phyloP scores from a whole-genome alignment of 2,888 invertebrate species.

The Ophion ventricosus region DNA sequence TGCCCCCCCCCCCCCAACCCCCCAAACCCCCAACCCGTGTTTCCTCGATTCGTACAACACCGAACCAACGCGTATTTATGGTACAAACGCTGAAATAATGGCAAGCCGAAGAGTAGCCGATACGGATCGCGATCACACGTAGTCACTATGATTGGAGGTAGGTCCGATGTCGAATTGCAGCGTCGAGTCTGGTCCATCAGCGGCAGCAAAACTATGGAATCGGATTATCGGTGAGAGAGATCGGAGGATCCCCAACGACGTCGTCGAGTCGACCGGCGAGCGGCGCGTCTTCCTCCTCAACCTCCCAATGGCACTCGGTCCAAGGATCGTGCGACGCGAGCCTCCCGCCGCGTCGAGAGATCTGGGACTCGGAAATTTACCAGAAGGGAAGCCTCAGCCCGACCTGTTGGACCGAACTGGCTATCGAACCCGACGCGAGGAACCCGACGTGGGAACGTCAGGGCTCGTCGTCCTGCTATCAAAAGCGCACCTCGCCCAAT shows the following conservation, averaged over 20 bases:
- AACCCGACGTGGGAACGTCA: slow-evolving; percentile 79
- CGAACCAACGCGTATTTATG: too few relatives aligned
- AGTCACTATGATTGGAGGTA: too few relatives aligned
- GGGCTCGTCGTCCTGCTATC: slow-evolving; percentile 66
- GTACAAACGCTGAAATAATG: too few relatives aligned
- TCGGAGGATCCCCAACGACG: slow-evolving; percentile 73
- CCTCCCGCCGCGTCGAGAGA: slow-evolving; percentile 72
- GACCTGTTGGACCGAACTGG: slow-evolving; percentile 79
- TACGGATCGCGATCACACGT: too few relatives aligned
- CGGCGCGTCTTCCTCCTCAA: slow-evolving; percentile 75
- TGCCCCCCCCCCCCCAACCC: too few relatives aligned
- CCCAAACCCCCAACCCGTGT: too few relatives aligned
- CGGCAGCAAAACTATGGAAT: slow-evolving; percentile 71
- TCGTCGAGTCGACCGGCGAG: slow-evolving; percentile 76
- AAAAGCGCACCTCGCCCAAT: slow-evolving; percentile 76
- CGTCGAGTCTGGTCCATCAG: slow-evolving; percentile 71
- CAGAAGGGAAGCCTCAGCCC: slow-evolving; percentile 76
- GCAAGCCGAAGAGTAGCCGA: too few relatives aligned
- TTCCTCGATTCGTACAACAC: too few relatives aligned
- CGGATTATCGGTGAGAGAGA: slow-evolving; percentile 68
- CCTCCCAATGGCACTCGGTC: slow-evolving; percentile 67
- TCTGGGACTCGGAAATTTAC: slow-evolving; percentile 73
- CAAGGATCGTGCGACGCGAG: slow-evolving; percentile 65
- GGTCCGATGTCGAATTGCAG: slow-evolving; percentile 47
- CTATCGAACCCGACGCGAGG: slow-evolving; percentile 74